Conservation (phyloP, 2,113 vertebrate genomes). For the Megaleporinus macrocephalus region DNA sequence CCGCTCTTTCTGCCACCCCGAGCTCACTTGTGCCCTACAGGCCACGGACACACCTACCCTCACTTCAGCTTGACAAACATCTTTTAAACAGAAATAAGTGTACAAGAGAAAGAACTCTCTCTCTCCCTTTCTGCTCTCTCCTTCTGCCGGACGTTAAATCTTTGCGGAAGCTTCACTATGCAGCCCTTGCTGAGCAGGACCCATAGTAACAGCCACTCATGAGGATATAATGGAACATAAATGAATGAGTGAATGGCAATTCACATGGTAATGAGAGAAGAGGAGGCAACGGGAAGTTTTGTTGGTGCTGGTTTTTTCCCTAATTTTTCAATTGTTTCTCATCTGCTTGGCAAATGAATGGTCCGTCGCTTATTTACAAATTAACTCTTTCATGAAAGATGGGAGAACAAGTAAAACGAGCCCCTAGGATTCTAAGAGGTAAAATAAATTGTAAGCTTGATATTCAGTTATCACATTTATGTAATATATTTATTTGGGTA, state of each 20-base stretch:
- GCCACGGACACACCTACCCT: constrained; percentile 54
- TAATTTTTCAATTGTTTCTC: constrained; percentile 87
- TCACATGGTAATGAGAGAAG: constrained; percentile 95
- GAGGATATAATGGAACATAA: constrained; percentile 87
- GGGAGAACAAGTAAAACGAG: not conserved
- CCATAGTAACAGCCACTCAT: constrained; percentile 75
- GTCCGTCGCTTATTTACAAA: constrained; percentile 66
- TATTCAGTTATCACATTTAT: not conserved
- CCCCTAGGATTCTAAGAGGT: not conserved
- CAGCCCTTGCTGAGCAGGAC: constrained; percentile 52
- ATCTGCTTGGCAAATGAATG: constrained; percentile 77
- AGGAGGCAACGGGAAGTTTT: constrained; percentile 88
- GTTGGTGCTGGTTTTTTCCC: constrained; percentile 85
- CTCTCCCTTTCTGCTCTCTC: constrained; percentile 1
- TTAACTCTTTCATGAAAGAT: constrained; percentile 55
- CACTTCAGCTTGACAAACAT: constrained; percentile 42
- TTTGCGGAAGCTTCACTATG: constrained; percentile 43
- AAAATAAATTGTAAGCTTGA: not conserved
- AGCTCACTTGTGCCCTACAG: constrained; percentile 51
- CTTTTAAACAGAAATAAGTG: constrained; percentile 46
- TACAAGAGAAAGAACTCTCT: constrained; percentile 43
- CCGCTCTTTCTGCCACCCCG: constrained; percentile 21
- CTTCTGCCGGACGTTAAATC: constrained; percentile 50
- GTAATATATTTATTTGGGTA: not conserved
- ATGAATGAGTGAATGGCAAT: constrained; percentile 90